These are phyloP conservation scores for Holothuria glaberrima DNA, from an alignment of 35 echinoderm and acorn worm species.

Conservation along the genomic window DNA sequence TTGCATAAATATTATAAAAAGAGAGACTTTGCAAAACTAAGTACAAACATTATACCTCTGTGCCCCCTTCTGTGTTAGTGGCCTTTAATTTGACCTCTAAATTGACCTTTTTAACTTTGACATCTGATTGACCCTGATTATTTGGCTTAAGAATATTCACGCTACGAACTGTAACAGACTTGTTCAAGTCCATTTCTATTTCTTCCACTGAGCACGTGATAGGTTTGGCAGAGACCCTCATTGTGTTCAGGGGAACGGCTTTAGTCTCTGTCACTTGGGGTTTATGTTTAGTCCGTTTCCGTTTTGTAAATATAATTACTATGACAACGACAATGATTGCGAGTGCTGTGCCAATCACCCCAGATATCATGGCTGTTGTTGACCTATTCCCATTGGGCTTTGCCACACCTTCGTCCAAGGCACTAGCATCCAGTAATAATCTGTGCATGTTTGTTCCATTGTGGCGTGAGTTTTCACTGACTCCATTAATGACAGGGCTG, in stretches of 20 bases:
- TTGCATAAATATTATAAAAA: background rate
- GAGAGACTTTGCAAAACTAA: background rate
- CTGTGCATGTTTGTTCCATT: constrained; percentile 93
- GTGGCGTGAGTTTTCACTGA: constrained; percentile 44
- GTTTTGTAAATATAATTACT: constrained; percentile 55
- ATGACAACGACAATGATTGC: constrained; percentile 62
- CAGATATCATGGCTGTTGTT: constrained; percentile 52
- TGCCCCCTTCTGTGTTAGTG: constrained; percentile 60
- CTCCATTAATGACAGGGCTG: constrained; percentile 30
- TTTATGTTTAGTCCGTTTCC: constrained; percentile 36
- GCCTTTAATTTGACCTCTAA: constrained; percentile 80
- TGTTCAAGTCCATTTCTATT: constrained; percentile 89
- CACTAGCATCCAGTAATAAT: constrained; percentile 60
- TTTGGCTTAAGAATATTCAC: constrained; percentile 85
- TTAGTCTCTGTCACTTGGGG: constrained; percentile 20
- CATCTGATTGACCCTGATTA: constrained; percentile 68
- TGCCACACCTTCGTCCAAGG: constrained; percentile 1
- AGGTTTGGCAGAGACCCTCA: constrained; percentile 35
- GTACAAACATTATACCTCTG: constrained; percentile 82
- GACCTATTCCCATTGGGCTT: background rate
- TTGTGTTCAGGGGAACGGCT: constrained; percentile 45
- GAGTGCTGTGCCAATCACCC: constrained; percentile 42
- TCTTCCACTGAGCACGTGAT: constrained; percentile 43
- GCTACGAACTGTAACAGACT: constrained; percentile 85
- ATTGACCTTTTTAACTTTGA: constrained; percentile 95